Evolutionary conservation across 2,797 vertebrate species (phyloP).

Genomic region (Sus cebifrons): DNA sequence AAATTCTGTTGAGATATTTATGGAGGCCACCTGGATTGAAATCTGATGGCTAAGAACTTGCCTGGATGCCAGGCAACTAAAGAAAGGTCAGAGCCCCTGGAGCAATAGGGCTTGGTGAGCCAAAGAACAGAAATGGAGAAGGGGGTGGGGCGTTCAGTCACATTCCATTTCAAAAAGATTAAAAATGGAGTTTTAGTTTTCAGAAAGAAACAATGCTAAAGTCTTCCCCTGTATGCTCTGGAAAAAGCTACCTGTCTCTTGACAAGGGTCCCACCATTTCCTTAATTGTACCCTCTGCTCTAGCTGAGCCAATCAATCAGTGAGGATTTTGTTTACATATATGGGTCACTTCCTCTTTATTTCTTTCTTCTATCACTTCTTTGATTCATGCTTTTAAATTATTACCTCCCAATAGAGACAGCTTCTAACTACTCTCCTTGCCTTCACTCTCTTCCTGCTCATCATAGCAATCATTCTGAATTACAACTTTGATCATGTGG

Average conservation of each 20-base stretch:
- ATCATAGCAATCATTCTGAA: not conserved
- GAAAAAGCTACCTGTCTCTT: not conserved
- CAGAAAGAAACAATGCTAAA: not conserved
- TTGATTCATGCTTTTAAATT: constrained; percentile 10
- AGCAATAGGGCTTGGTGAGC: constrained; percentile 55
- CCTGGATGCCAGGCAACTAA: constrained; percentile 79
- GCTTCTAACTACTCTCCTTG: not conserved
- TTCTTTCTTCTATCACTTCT: not conserved
- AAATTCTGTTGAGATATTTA: constrained; percentile 90
- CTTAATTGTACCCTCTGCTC: not conserved
- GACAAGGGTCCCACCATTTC: not conserved
- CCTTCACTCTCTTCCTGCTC: not conserved
- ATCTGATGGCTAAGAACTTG: constrained; percentile 84
- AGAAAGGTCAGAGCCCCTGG: constrained; percentile 73
- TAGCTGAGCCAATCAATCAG: not conserved
- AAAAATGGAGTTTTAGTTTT: constrained; percentile 45
- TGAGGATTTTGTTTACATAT: not conserved
- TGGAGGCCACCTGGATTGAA: constrained; percentile 90
- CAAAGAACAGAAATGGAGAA: constrained; percentile 18
- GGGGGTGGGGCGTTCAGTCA: not conserved
- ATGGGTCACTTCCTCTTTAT: not conserved
- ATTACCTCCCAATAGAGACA: not conserved
- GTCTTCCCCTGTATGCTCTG: not conserved
- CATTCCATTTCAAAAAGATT: constrained; percentile 3
- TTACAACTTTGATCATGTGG: not conserved